Conservation (phyloP, 2,113 vertebrate genomes). For the Gymnocephalus cernua region DNA sequence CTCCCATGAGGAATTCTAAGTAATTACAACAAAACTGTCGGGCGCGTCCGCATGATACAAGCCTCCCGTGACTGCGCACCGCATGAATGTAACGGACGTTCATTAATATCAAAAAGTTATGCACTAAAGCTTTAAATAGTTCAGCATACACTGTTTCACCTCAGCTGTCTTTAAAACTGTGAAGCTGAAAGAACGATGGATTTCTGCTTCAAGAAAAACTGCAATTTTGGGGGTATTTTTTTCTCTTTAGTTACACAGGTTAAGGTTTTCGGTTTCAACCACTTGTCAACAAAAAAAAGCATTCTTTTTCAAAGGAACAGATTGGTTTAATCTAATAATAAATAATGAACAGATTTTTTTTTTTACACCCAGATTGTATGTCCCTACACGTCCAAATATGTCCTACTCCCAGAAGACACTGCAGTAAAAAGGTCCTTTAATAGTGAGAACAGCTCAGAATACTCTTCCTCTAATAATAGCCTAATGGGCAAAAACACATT, state of each 20-base stretch:
- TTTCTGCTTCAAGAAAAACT: background rate
- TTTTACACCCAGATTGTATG: background rate
- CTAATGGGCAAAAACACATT: too few relatives aligned
- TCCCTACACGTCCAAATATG: background rate
- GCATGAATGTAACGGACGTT: too few relatives aligned
- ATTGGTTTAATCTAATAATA: background rate
- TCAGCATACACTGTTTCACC: background rate
- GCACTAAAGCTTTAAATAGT: too few relatives aligned
- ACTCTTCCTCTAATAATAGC: background rate
- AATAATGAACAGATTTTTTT: background rate
- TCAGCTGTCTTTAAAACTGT: slow-evolving; percentile 1
- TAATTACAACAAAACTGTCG: too few relatives aligned
- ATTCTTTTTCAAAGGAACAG: background rate
- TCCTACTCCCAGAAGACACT: background rate
- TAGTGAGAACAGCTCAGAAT: background rate
- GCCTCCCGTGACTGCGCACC: too few relatives aligned
- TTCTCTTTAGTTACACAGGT: background rate
- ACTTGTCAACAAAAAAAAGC: background rate
- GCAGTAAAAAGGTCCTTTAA: background rate
- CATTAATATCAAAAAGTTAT: too few relatives aligned
- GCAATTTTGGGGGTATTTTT: background rate
- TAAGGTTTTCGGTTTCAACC: background rate
- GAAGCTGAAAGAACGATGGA: background rate
- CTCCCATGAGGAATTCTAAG: too few relatives aligned
- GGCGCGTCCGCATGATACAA: too few relatives aligned